A percentile compares a stretch with the other conserved stretches of the same genome.
phyloP scores from a whole-genome alignment of 2,888 invertebrate species.

The Cabera pusaria region DNA sequence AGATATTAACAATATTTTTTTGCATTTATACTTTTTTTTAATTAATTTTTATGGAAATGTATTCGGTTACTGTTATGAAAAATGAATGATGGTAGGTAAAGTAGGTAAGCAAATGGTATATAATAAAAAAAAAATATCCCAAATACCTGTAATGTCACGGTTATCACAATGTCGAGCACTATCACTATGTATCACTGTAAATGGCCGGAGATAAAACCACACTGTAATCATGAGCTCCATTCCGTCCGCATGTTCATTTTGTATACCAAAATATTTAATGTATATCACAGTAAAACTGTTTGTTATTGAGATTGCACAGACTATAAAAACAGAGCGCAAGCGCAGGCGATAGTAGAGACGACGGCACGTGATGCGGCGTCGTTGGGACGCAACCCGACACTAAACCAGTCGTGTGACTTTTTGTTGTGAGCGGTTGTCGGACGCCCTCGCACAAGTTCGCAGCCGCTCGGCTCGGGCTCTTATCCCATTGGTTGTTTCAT shows the following conservation, averaged over 20 bases:
- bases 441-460: slow-evolving; percentile 63
- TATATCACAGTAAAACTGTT: slow-evolving; percentile 13
- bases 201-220: slow-evolving; percentile 69
- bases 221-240: slow-evolving; percentile 79
- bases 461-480: slow-evolving; percentile 20
- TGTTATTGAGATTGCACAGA: slow-evolving; percentile 27
- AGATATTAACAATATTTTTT: background rate
- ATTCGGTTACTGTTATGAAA: no score
- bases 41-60: slow-evolving; percentile 3
- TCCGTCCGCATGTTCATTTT: slow-evolving; percentile 70
- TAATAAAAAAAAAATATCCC: slow-evolving; percentile 60
- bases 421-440: slow-evolving; percentile 77
- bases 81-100: no score
- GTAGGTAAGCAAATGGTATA: no score
- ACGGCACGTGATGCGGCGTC: slow-evolving; percentile 76
- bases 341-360: slow-evolving; percentile 53
- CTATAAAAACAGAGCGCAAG: slow-evolving; percentile 73
- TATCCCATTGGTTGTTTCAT: slow-evolving; percentile 17
- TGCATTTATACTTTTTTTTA: background rate
- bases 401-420: slow-evolving; percentile 81
- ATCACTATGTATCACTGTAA: slow-evolving; percentile 77
- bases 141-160: slow-evolving; percentile 64
- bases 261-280: slow-evolving; percentile 47
- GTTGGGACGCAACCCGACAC: slow-evolving; percentile 83
- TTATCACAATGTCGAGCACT: slow-evolving; percentile 77